These are phyloP conservation scores for Eupithecia dodoneata DNA, from an alignment of 2,888 invertebrate species.

Conservation along the genomic window DNA sequence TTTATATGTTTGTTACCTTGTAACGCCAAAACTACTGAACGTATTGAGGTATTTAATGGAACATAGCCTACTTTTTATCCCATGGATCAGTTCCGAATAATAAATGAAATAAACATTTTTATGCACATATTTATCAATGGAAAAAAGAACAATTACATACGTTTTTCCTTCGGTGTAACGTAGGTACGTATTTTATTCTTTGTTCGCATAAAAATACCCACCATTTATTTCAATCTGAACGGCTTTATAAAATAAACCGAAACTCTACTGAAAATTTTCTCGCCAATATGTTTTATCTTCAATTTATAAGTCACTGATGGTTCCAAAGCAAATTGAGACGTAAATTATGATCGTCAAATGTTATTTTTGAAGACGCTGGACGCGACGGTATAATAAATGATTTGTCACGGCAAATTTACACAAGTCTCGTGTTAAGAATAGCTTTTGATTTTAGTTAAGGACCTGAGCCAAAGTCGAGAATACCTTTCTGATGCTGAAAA, in stretches of 20 bases:
- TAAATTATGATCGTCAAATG: conserved; percentile 55
- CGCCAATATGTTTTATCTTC: conserved; percentile 52
- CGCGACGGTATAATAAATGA: conserved; percentile 65
- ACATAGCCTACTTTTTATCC: too few relatives aligned
- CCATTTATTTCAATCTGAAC: not conserved
- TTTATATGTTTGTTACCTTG: too few relatives aligned
- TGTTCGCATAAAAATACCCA: not conserved
- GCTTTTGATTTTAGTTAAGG: conserved; percentile 31
- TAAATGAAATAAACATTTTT: not conserved
- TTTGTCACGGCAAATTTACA: conserved; percentile 49
- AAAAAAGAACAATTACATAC: not conserved
- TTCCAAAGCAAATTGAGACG: conserved; percentile 61
- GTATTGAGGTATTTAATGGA: too few relatives aligned
- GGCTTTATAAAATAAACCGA: conserved; percentile 25
- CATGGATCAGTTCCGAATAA: too few relatives aligned
- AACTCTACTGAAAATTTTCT: conserved; percentile 59
- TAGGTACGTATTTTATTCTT: not conserved
- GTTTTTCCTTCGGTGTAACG: not conserved
- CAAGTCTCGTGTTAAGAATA: conserved; percentile 35
- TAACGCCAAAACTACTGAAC: too few relatives aligned
- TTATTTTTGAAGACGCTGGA: conserved; percentile 54
- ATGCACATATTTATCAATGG: not conserved
- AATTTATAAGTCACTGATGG: conserved; percentile 44
- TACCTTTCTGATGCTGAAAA: conserved; percentile 16
- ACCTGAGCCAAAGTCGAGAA: conserved; percentile 22